Percentiles rank a stretch among this genome's conserved stretches.
Conservation (phyloP, 2,113 vertebrate species). For the Felis catus region F.catus_Fca126_mat1.0 CM031428.1:1628501-1629000, state of each 20-base stretch:
- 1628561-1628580: rapidly evolving
- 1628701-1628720: background rate
- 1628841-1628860: background rate
- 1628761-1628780: background rate
- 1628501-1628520: background rate
- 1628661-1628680: background rate
- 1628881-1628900: rapidly evolving
- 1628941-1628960: background rate
- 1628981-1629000: background rate
- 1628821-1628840: background rate
- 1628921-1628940: background rate
- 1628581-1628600: background rate
- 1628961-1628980: background rate
- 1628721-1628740: rapidly evolving
- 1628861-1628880: background rate
- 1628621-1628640: background rate
- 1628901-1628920: too few relatives aligned
- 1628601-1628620: rapidly evolving
- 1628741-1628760: background rate
- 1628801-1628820: too few relatives aligned
- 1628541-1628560: background rate
- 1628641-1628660: background rate
- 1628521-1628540: background rate
- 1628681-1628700: background rate
- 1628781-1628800: background rate